A percentile compares a stretch with the other conserved stretches of the same genome.
Evolutionary conservation across 2,888 invertebrate genomes (phyloP).

Genomic region (Mimachlamys varia): DNA sequence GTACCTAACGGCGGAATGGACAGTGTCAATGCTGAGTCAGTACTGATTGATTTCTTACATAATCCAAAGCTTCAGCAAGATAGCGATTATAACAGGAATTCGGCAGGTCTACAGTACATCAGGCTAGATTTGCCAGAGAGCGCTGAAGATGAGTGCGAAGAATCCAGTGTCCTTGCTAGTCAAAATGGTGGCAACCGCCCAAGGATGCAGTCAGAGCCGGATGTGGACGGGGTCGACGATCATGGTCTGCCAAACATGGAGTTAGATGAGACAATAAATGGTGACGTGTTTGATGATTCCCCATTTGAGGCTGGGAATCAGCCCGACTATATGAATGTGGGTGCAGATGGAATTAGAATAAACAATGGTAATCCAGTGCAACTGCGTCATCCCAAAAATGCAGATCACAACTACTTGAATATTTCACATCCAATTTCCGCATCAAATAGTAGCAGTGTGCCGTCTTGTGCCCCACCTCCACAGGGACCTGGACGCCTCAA

Average conservation of each 20-base stretch:
- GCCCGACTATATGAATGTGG: neutral
- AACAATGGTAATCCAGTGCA: neutral
- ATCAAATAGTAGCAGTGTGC: slow-evolving; percentile 17
- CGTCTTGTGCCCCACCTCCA: slow-evolving; percentile 39
- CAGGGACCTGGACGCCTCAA: slow-evolving; percentile 63
- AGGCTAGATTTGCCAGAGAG: neutral
- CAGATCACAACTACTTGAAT: neutral
- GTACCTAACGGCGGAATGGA: neutral
- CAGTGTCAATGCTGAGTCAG: slow-evolving; percentile 65
- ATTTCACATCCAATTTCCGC: slow-evolving; percentile 22
- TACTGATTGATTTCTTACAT: slow-evolving; percentile 70
- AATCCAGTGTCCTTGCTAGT: neutral
- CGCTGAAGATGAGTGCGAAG: neutral
- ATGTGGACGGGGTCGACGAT: slow-evolving; percentile 9
- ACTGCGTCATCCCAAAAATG: neutral
- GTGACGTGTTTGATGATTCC: neutral
- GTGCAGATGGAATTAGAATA: slow-evolving; percentile 49
- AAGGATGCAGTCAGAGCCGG: neutral
- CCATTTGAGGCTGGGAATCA: neutral
- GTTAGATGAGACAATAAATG: slow-evolving; percentile 1
- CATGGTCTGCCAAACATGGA: slow-evolving; percentile 21
- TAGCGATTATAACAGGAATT: slow-evolving; percentile 40
- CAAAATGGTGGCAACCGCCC: neutral
- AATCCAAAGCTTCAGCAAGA: slow-evolving; percentile 53
- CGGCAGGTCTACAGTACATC: slow-evolving; percentile 22